Evolutionary conservation across 2,113 vertebrate genomes (phyloP).

Genomic region (Phocoena sinus): DNA sequence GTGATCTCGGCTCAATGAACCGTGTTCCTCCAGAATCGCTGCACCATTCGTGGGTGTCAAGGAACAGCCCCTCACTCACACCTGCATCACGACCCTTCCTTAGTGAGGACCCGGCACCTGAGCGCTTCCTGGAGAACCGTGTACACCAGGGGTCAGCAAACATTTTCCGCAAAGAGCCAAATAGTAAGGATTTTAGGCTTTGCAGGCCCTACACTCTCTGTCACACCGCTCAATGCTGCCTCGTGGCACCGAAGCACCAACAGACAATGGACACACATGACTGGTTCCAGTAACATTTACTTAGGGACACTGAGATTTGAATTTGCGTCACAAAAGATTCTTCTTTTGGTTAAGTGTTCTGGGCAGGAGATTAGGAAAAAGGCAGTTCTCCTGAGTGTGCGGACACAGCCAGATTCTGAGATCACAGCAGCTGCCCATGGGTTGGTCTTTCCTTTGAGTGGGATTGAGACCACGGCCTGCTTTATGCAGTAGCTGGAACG

Average conservation of each 20-base stretch:
- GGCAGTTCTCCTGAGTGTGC: background rate
- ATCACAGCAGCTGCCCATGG: too few species aligned
- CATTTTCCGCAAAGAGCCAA: background rate
- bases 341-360: background rate
- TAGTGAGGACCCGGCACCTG: rapidly evolving
- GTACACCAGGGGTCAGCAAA: too few species aligned
- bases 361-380: background rate
- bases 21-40: too few species aligned
- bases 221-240: rapidly evolving
- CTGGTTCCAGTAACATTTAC: rapidly evolving
- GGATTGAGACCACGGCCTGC: background rate
- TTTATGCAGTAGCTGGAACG: rapidly evolving
- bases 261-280: rapidly evolving
- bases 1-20: rapidly evolving
- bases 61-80: rapidly evolving
- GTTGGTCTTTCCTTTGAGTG: too few species aligned
- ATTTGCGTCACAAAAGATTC: background rate
- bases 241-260: rapidly evolving
- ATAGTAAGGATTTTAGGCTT: rapidly evolving
- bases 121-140: rapidly evolving
- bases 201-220: rapidly evolving
- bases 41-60: rapidly evolving
- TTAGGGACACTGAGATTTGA: rapidly evolving
- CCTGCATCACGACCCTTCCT: background rate
- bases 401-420: background rate